A percentile compares a stretch with the other conserved stretches of the same genome.
Conservation (phyloP, 2,888 invertebrate genomes). For the Steromphala cineraria region DNA sequence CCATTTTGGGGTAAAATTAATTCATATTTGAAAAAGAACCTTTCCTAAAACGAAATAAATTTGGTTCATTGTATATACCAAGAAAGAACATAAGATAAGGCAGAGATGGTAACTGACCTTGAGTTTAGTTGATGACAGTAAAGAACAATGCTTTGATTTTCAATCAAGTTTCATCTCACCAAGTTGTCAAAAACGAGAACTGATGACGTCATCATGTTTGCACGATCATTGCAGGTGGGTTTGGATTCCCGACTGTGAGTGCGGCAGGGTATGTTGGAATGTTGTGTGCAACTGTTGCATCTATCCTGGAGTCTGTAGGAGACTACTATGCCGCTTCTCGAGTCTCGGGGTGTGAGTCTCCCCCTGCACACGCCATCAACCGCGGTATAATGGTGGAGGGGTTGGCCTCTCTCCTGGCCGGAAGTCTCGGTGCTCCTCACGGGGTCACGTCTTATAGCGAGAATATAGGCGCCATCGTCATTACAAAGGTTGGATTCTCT, state of each 20-base stretch:
- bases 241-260: constrained; percentile 65
- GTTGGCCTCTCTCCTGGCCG: constrained; percentile 87
- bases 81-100: too few relatives aligned
- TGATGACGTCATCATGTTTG: too few relatives aligned
- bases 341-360: constrained; percentile 83
- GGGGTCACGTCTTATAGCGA: constrained; percentile 93
- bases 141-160: too few relatives aligned
- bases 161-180: too few relatives aligned
- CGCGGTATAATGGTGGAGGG: constrained; percentile 84
- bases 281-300: constrained; percentile 63
- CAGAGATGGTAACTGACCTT: too few relatives aligned
- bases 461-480: constrained; percentile 92
- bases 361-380: constrained; percentile 90
- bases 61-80: too few relatives aligned
- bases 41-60: too few relatives aligned
- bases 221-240: constrained; percentile 76
- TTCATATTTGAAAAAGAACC: too few relatives aligned
- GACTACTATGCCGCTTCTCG: constrained; percentile 89
- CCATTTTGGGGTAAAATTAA: too few relatives aligned
- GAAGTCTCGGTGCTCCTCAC: constrained; percentile 89
- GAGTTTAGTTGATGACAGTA: too few relatives aligned
- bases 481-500: too few relatives aligned
- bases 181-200: too few relatives aligned
- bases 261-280: constrained; percentile 65
- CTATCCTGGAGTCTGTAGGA: constrained; percentile 79